Conservation (phyloP, 2,113 vertebrate genomes). For the Piprites chloris region DNA sequence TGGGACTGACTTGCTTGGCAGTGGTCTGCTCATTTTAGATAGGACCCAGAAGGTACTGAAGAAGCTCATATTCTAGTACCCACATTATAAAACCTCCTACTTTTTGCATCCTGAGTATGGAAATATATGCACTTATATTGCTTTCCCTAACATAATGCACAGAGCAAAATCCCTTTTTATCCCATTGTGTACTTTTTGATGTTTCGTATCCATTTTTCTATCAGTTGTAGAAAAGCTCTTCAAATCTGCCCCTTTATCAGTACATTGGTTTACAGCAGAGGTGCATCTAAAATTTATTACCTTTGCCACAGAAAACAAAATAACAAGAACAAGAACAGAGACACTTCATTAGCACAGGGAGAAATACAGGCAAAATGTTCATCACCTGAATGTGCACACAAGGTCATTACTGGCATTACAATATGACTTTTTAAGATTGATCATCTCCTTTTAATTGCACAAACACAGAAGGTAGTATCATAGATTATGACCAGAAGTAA, state of each 20-base stretch:
- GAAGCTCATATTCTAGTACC: not conserved
- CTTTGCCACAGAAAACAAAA: not conserved
- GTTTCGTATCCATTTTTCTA: not conserved
- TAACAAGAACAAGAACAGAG: not conserved
- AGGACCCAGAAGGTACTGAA: not conserved
- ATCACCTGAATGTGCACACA: not conserved
- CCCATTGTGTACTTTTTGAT: not conserved
- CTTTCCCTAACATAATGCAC: not conserved
- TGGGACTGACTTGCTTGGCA: not conserved
- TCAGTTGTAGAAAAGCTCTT: not conserved
- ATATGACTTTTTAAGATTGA: not conserved
- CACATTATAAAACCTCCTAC: not conserved
- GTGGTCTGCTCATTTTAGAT: not conserved
- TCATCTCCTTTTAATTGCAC: not conserved
- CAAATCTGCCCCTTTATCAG: not conserved
- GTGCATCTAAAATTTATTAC: not conserved
- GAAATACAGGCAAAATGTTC: not conserved
- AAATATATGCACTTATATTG: not conserved
- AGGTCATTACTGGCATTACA: not conserved
- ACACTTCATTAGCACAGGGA: not conserved
- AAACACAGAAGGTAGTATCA: not conserved
- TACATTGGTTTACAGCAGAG: not conserved
- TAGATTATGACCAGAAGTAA: not conserved
- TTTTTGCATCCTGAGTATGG: not conserved
- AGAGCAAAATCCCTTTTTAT: not conserved